A percentile compares a stretch with the other conserved stretches of the same genome.
These are phyloP conservation scores for Stegodyphus dumicola DNA, from an alignment of 1,140 invertebrate species.

Conservation along the genomic window DNA sequence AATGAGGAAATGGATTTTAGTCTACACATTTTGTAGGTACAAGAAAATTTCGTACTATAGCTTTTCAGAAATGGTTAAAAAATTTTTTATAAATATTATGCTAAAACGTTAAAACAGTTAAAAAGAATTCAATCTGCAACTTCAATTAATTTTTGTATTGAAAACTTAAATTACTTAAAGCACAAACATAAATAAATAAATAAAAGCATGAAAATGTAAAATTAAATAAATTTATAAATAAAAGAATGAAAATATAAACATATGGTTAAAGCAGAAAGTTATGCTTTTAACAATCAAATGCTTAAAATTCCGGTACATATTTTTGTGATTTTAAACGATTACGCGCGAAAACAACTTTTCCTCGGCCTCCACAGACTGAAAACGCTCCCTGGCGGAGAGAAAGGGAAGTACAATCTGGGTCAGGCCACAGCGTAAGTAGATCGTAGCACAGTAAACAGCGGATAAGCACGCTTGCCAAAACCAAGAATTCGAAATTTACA, in stretches of 20 bases:
- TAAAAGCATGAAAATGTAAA: neutral
- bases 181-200: neutral
- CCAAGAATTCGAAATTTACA: too few species aligned
- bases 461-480: neutral
- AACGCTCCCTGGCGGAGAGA: slow-evolving; percentile 8
- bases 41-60: too few species aligned
- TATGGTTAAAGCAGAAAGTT: neutral
- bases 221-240: neutral
- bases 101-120: too few species aligned
- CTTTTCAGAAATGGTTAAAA: too few species aligned
- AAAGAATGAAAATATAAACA: neutral
- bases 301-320: neutral
- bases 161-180: too few species aligned
- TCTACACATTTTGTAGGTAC: too few species aligned
- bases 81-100: too few species aligned
- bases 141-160: too few species aligned
- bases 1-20: too few species aligned
- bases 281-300: neutral
- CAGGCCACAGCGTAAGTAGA: slow-evolving; percentile 13
- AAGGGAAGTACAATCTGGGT: neutral
- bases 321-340: neutral
- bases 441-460: neutral
- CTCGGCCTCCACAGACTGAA: neutral
- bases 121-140: too few species aligned
- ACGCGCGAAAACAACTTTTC: neutral